Base-by-base conservation (phyloP, 2,888 invertebrate genomes). In the Pristionchus entomophagus region DNA sequence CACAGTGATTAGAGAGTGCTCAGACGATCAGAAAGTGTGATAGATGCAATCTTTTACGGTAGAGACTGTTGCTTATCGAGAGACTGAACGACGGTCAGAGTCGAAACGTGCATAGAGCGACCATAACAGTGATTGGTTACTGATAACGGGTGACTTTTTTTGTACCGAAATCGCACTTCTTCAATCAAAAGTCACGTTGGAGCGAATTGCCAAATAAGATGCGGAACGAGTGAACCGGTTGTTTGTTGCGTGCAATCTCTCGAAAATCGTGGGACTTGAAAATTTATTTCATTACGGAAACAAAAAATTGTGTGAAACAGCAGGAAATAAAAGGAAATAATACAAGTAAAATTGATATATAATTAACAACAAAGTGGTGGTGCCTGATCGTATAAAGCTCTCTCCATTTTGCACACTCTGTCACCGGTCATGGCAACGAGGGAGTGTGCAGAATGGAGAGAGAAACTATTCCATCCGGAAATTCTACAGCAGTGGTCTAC, bases 181-280 rank as follows among this genome's bases (percentile, higher is more conserved):
- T 56, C n/a, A n/a, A n/a, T 4, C 19, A 26, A 19, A 59, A 59
- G 4, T n/a, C 59, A 59, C 22, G 26, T 26, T 59, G n/a, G 26
- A 59, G 29, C 12, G 45, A 45, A 45, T 45, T 59, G 59, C 59
- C 22, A 59, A 26, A 59, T 26, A 59, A n/a, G n/a, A 12, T 22
- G 49, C 45, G 77, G 49, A 45, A 77, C 26, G 77, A 38, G 49
- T 45, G 77, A 77, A 77, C 77, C 77, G 45, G 45, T 77, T 77
- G 45, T 65, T 32, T 65, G 65, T 14, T 6, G 35, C n/a, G 35
- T 65, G 65, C 32, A 6, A 62, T 32, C 10, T 32, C 35, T 12
- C 10, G 1, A 65, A 65, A 35, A 4, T 35, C 65, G 14, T 22
- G 29, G 17, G 19, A 65, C 35, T 62, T 32, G 32, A 62, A 32